phyloP scores from a whole-genome alignment of 2,888 invertebrate species.

The Lepidochrysops patricia region DNA sequence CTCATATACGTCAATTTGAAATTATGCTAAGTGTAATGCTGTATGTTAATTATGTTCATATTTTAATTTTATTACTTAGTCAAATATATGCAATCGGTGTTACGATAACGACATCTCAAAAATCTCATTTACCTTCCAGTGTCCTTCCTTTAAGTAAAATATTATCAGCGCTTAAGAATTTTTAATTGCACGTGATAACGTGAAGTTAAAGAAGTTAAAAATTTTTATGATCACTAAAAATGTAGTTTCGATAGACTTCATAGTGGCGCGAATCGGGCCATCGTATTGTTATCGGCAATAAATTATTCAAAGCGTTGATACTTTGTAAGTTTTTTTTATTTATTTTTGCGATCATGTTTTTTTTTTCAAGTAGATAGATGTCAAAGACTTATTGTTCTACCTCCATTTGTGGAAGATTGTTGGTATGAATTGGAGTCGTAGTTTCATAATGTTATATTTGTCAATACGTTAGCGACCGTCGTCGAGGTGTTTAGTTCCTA shows the following conservation, averaged over 20 bases:
- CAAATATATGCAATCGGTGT: background rate
- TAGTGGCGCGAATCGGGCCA: too few relatives aligned
- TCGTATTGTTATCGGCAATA: background rate
- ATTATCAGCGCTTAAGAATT: background rate
- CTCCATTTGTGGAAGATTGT: constrained; percentile 7
- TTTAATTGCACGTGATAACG: background rate
- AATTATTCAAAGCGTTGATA: background rate
- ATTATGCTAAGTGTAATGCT: background rate
- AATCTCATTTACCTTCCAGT: background rate
- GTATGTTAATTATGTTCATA: background rate
- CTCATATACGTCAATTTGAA: constrained; percentile 1
- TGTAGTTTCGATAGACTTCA: too few relatives aligned
- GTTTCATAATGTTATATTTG: background rate
- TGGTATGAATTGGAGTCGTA: background rate
- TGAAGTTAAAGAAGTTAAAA: too few relatives aligned
- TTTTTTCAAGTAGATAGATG: constrained; percentile 1
- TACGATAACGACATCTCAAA: background rate
- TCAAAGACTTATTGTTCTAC: constrained; percentile 13
- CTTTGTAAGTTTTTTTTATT: background rate
- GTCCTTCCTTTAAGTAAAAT: background rate
- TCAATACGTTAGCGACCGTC: constrained; percentile 3
- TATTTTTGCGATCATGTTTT: background rate
- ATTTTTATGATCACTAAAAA: background rate
- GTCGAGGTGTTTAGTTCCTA: constrained; percentile 11
- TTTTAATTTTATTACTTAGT: constrained; percentile 6